These are phyloP conservation scores for Netelia fuscicornis DNA, from an alignment of 2,888 invertebrate species.

Conservation along the genomic window DNA sequence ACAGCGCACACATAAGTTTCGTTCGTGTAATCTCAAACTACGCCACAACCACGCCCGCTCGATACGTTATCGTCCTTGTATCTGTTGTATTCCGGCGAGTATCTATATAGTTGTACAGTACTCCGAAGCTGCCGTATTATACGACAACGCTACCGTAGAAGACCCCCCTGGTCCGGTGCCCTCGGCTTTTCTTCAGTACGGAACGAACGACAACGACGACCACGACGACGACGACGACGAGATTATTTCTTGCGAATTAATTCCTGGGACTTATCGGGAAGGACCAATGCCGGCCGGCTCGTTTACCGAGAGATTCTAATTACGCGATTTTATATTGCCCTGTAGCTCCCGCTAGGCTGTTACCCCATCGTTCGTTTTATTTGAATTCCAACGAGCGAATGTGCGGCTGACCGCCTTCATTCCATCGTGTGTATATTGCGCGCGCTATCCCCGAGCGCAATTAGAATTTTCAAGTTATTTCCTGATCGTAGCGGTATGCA, in stretches of 20 bases:
- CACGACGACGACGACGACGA: constrained; percentile 52
- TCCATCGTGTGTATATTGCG: constrained; percentile 26
- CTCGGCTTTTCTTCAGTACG: constrained; percentile 45
- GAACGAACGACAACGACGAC: constrained; percentile 1
- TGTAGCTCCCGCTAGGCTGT: constrained; percentile 60
- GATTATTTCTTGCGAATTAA: constrained; percentile 70
- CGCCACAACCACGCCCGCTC: constrained; percentile 65
- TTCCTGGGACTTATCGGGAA: constrained; percentile 61
- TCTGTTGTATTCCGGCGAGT: constrained; percentile 55
- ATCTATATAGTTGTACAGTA: constrained; percentile 23
- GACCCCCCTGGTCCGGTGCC: constrained; percentile 24
- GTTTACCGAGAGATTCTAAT: constrained; percentile 70
- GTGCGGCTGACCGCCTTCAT: constrained; percentile 24
- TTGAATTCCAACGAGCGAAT: constrained; percentile 42
- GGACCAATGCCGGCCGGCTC: constrained; percentile 45
- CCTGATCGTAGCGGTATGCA: constrained; percentile 32
- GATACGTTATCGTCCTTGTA: constrained; percentile 67
- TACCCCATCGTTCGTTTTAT: constrained; percentile 60
- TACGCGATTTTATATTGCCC: constrained; percentile 69
- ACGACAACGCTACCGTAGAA: constrained; percentile 32
- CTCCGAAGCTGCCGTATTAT: constrained; percentile 5
- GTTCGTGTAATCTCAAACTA: constrained; percentile 66
- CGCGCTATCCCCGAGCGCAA: background rate
- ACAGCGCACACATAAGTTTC: constrained; percentile 62
- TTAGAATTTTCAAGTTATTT: constrained; percentile 39